Evolutionary conservation across 2,888 invertebrate species (phyloP), one percentile per base, ranked within the genome.

Genomic region (Metallyticus violacea): DNA sequence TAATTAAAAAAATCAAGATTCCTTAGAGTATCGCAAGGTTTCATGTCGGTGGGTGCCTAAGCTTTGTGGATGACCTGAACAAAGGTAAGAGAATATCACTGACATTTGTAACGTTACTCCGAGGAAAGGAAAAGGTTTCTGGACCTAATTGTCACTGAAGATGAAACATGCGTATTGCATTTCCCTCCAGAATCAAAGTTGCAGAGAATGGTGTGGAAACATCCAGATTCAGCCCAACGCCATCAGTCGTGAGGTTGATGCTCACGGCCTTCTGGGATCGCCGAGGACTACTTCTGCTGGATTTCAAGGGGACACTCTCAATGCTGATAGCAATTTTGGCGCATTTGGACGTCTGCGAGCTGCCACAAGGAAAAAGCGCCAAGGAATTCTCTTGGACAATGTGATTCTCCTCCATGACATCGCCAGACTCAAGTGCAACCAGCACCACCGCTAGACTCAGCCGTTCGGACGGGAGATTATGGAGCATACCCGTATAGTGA

Each of bases 141-240:
- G n/a, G n/a, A n/a, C n/a, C n/a, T n/a, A n/a, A n/a, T n/a, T n/a
- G n/a, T n/a, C n/a, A n/a, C n/a, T n/a, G n/a, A n/a, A n/a, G n/a
- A n/a, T n/a, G n/a, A n/a, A n/a, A n/a, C n/a, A n/a, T n/a, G n/a
- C n/a, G n/a, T n/a, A n/a, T n/a, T n/a, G n/a, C n/a, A 26, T 9
- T 80, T 80, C 27, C 15, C 28, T 26, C 81, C 40, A 26, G 30
- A 81, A 81, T 81, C 81, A 7, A 81, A 81, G 81, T n/a, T 29
- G 81, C 7, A 81, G 81, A 81, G 81, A 9, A 81, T 30, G 81
- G 81, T 81, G 81, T 81, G 81, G 81, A 81, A 81, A 81, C 81
- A 81, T 81, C 30, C 40, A 4, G 81, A 30, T 78, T 78, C 78
- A n/a, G 78, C n/a, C 6, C 78, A 78, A n/a, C 25, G 78, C 78